A percentile compares a stretch with the other conserved stretches of the same genome.
Evolutionary conservation across 2,797 vertebrate genomes (phyloP).

Genomic region (Dallia pectoralis): DNA sequence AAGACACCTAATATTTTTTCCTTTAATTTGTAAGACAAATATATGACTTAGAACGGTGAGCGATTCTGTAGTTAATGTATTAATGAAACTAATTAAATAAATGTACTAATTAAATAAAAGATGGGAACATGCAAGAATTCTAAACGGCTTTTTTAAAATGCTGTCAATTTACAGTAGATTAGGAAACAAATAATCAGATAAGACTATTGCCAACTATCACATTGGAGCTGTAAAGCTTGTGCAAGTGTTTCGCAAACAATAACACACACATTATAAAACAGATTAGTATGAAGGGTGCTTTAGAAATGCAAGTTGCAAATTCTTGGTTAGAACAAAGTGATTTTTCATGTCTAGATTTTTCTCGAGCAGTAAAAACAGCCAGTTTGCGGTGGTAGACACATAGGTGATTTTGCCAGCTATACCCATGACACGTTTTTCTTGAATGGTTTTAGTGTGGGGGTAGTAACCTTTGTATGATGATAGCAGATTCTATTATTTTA

Average conservation of each 20-base stretch:
- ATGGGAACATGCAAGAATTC: not conserved
- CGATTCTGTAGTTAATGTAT: too few relatives aligned
- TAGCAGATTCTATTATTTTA: not conserved
- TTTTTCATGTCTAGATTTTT: conserved; percentile 28
- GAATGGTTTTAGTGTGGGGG: not conserved
- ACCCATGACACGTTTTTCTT: not conserved
- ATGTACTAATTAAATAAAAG: too few relatives aligned
- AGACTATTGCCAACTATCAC: not conserved
- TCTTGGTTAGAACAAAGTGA: not conserved
- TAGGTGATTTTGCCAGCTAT: not conserved
- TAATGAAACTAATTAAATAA: too few relatives aligned
- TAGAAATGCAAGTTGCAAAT: conserved; percentile 9
- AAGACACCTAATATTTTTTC: too few relatives aligned
- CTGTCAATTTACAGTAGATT: not conserved
- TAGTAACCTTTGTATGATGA: not conserved
- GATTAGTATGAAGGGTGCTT: not conserved
- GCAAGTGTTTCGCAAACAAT: not conserved
- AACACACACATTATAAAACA: not conserved
- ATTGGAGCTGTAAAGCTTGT: not conserved
- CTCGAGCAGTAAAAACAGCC: not conserved
- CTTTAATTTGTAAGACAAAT: too few relatives aligned
- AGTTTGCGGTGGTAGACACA: not conserved
- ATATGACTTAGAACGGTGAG: too few relatives aligned
- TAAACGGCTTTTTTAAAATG: not conserved
- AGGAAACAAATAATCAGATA: not conserved